phyloP scores from a whole-genome alignment of 2,888 invertebrate genomes.

The Thumatha senex region DNA sequence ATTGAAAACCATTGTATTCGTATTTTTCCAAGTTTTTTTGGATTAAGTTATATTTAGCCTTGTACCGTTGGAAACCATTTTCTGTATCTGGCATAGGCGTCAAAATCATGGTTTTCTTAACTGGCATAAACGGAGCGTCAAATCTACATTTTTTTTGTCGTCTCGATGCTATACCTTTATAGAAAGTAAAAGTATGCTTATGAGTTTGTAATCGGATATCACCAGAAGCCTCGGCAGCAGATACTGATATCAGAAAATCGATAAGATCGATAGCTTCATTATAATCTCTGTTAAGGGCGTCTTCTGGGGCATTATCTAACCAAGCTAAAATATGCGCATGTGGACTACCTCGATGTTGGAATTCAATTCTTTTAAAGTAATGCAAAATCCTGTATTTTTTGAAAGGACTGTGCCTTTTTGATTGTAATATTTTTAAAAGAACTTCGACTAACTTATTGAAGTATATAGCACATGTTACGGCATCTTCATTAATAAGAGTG shows the following conservation, averaged over 20 bases:
- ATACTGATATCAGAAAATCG: constrained; percentile 40
- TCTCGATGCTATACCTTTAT: constrained; percentile 34
- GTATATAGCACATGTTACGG: constrained; percentile 38
- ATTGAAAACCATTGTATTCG: constrained; percentile 30
- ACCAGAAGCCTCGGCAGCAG: constrained; percentile 40
- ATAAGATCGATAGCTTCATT: constrained; percentile 29
- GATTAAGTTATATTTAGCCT: constrained; percentile 62
- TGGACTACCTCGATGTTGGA: constrained; percentile 2
- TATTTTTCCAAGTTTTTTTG: constrained; percentile 34
- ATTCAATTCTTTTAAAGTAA: constrained; percentile 20
- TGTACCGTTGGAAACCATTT: constrained; percentile 52
- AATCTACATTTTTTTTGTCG: constrained; percentile 44
- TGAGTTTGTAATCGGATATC: constrained; percentile 42
- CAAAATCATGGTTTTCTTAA: constrained; percentile 29
- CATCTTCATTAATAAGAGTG: constrained; percentile 39
- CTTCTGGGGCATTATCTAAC: constrained; percentile 37
- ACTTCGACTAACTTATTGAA: constrained; percentile 52
- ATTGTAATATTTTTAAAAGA: constrained; percentile 38
- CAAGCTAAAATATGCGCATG: constrained; percentile 34
- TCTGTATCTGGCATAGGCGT: constrained; percentile 13
- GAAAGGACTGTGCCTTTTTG: constrained; percentile 44
- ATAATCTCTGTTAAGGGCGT: constrained; percentile 39
- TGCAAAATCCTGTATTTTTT: constrained; percentile 39
- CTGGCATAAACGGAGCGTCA: constrained; percentile 47
- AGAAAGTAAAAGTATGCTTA: constrained; percentile 45